phyloP scores from a whole-genome alignment of 2,888 invertebrate species.

The Tetragonula carbonaria region DNA sequence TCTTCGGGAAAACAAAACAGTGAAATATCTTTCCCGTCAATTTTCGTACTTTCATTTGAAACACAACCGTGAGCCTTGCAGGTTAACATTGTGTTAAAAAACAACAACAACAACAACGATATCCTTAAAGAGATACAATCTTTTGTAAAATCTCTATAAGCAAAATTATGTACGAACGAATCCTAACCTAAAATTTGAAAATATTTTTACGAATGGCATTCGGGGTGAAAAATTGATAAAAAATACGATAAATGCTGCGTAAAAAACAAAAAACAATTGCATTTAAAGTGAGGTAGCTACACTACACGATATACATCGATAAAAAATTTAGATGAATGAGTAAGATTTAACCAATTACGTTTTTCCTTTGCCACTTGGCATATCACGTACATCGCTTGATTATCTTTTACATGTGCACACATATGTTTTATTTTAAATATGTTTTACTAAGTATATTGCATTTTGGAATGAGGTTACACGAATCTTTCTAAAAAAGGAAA shows the following conservation, averaged over 20 bases:
- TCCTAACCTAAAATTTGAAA: slow-evolving; percentile 57
- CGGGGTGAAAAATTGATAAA: neutral
- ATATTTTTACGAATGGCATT: neutral
- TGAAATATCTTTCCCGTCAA: slow-evolving; percentile 59
- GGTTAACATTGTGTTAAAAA: slow-evolving; percentile 50
- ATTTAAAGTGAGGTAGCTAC: neutral
- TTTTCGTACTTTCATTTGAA: slow-evolving; percentile 59
- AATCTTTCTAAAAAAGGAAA: neutral
- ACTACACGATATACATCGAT: slow-evolving; percentile 7
- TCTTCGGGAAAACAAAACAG: slow-evolving; percentile 69
- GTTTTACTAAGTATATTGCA: neutral
- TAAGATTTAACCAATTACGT: slow-evolving; percentile 22
- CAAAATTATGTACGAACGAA: slow-evolving; percentile 19
- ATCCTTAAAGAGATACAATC: neutral
- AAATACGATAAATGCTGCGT: neutral
- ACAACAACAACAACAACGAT: neutral
- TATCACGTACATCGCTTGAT: slow-evolving; percentile 18
- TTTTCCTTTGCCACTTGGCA: neutral
- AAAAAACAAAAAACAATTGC: slow-evolving; percentile 12
- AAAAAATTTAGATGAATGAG: neutral
- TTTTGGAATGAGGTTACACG: neutral
- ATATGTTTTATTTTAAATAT: neutral
- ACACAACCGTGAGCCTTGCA: slow-evolving; percentile 62
- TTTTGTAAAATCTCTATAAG: slow-evolving; percentile 22
- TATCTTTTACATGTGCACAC: neutral